phyloP scores from a whole-genome alignment of 35 echinoderm and acorn worm species.

The Lytechinus variegatus region DNA sequence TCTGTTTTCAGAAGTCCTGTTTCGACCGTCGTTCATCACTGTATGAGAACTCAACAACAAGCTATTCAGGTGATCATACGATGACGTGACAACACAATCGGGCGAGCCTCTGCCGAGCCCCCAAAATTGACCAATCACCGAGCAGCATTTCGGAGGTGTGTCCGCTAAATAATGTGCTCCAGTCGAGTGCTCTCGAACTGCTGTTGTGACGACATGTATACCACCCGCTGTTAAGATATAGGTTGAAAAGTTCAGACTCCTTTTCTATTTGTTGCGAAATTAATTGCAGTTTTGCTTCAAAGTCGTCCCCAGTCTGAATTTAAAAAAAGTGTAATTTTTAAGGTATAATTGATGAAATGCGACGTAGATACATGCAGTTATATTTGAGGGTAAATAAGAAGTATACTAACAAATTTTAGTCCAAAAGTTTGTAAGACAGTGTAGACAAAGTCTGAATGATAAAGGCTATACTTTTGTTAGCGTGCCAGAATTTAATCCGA shows the following conservation, averaged over 20 bases:
- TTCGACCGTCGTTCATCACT: not conserved
- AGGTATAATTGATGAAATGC: not conserved
- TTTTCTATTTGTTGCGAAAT: not conserved
- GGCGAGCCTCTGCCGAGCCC: slow-evolving; percentile 39
- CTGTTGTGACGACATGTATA: not conserved
- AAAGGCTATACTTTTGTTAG: not conserved
- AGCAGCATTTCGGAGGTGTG: not conserved
- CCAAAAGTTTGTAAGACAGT: too few relatives aligned
- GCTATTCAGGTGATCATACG: not conserved
- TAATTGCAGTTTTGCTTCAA: not conserved
- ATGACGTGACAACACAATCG: not conserved
- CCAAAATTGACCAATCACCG: not conserved
- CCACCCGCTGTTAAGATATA: not conserved
- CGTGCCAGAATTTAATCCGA: not conserved
- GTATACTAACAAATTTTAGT: too few relatives aligned
- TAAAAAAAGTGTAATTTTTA: not conserved
- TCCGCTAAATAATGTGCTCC: not conserved
- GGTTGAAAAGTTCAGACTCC: not conserved
- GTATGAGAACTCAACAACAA: not conserved
- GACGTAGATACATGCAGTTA: too few relatives aligned
- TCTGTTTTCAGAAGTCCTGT: not conserved
- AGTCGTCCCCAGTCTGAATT: not conserved
- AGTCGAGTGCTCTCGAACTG: not conserved
- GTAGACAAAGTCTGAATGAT: not conserved
- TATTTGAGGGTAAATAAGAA: too few relatives aligned